Conservation (phyloP, 2,113 vertebrate species). For the Callospermophilus lateralis region DNA sequence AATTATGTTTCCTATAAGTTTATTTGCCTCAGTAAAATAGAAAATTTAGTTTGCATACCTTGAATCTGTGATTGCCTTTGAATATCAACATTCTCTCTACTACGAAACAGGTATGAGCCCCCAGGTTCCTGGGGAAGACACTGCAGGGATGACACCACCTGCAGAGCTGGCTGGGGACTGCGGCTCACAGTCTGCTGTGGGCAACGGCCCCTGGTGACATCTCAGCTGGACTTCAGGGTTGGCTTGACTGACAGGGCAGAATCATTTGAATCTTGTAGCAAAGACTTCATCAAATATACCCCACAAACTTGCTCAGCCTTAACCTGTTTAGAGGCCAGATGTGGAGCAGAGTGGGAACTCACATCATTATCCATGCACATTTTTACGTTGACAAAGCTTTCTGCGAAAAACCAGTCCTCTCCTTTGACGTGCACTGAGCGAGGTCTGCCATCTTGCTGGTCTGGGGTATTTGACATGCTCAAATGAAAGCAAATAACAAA, state of each 20-base stretch:
- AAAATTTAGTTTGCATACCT: background rate
- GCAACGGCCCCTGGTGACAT: background rate
- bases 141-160: background rate
- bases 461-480: background rate
- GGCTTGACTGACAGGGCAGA: constrained; percentile 46
- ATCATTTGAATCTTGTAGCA: background rate
- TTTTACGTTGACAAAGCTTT: rapidly evolving
- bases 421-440: rapidly evolving
- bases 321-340: background rate
- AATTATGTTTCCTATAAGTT: background rate
- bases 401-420: rapidly evolving
- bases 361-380: rapidly evolving
- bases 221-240: constrained; percentile 2
- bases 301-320: background rate
- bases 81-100: constrained; percentile 33
- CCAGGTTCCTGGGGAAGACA: background rate
- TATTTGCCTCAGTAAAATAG: constrained; percentile 31
- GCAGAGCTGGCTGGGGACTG: background rate
- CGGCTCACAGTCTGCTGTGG: background rate
- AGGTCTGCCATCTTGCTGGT: background rate
- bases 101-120: background rate
- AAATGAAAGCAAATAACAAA: background rate
- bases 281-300: constrained; percentile 61
- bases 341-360: background rate
- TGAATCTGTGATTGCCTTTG: background rate